Conservation (phyloP, 2,888 invertebrate species). For the Bursaphelenchus okinawaensis region DNA sequence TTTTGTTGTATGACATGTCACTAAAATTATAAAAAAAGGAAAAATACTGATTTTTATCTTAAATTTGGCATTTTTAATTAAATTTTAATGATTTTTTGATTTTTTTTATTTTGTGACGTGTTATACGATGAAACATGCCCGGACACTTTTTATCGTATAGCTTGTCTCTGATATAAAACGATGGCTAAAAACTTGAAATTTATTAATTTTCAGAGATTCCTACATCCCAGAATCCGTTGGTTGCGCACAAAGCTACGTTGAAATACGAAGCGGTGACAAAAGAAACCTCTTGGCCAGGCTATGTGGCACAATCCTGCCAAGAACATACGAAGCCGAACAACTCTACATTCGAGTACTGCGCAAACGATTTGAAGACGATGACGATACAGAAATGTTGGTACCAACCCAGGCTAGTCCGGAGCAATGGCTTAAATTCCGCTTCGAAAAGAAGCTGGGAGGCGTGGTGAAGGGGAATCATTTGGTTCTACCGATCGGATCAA, state of each 20-base stretch:
- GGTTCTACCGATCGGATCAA: background rate
- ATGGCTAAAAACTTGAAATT: background rate
- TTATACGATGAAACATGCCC: too few relatives aligned
- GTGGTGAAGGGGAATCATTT: background rate
- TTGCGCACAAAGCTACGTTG: conserved; percentile 46
- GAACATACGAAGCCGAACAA: background rate
- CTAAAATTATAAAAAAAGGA: too few relatives aligned
- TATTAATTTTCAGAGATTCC: conserved; percentile 10
- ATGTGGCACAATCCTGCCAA: conserved; percentile 21
- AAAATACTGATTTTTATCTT: too few relatives aligned
- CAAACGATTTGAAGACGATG: conserved; percentile 18
- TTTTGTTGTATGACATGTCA: too few relatives aligned
- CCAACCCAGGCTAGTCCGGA: background rate
- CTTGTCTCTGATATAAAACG: background rate
- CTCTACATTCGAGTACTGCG: conserved; percentile 21
- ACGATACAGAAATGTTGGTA: background rate
- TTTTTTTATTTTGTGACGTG: too few relatives aligned
- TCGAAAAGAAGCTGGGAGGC: background rate
- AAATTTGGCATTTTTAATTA: too few relatives aligned
- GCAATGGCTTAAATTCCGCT: background rate
- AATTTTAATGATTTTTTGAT: too few relatives aligned
- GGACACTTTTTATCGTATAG: background rate
- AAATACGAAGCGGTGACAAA: conserved; percentile 39
- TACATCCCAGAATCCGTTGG: conserved; percentile 29
- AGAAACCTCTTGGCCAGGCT: conserved; percentile 32